Evolutionary conservation across 2,888 invertebrate species (phyloP).

Genomic region (Pomacea canaliculata): DNA sequence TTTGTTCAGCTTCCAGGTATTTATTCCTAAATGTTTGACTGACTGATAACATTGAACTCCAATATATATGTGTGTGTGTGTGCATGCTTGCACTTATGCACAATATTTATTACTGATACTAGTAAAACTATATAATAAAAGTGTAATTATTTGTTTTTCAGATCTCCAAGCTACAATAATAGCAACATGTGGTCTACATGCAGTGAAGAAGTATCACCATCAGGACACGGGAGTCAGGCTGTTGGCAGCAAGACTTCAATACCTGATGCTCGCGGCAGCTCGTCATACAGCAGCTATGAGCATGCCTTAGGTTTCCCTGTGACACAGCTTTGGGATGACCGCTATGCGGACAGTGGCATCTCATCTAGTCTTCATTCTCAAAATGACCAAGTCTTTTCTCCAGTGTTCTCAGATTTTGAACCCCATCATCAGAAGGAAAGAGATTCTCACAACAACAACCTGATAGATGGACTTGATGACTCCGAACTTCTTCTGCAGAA

Average conservation of each 20-base stretch:
- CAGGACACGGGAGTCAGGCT: neutral
- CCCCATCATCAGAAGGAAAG: conserved; percentile 6
- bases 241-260: neutral
- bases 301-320: conserved; percentile 17
- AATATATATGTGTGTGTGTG: too few relatives aligned
- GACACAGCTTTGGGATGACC: conserved; percentile 35
- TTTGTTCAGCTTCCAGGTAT: too few relatives aligned
- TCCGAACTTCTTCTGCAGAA: conserved; percentile 19
- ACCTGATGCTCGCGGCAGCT: conserved; percentile 31
- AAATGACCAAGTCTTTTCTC: conserved; percentile 16
- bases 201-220: conserved; percentile 35
- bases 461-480: conserved; percentile 16
- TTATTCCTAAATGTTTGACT: too few relatives aligned
- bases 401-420: conserved; percentile 15
- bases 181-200: conserved; percentile 50
- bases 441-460: conserved; percentile 16
- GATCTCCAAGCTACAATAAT: conserved; percentile 37
- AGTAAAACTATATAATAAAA: neutral
- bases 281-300: conserved; percentile 38
- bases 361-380: conserved; percentile 17
- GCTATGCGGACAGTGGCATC: conserved; percentile 27
- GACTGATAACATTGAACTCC: too few relatives aligned
- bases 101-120: neutral
- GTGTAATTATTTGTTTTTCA: conserved; percentile 23
- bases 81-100: too few relatives aligned